These are phyloP conservation scores for Drosophila oshimai DNA, from an alignment of 1,140 invertebrate species.

Conservation along the genomic window DNA sequence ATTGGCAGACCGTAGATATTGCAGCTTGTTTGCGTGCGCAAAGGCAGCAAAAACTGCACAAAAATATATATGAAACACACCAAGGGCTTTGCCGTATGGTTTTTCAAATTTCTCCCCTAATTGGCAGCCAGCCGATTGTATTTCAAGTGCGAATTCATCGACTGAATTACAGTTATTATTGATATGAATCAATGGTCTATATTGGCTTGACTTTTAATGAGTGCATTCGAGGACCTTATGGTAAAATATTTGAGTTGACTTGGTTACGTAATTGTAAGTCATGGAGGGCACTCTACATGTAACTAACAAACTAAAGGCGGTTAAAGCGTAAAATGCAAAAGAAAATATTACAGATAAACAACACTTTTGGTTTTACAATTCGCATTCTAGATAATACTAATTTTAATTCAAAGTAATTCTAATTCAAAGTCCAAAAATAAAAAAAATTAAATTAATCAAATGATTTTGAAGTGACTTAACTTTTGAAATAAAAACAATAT, in stretches of 20 bases:
- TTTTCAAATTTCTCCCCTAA: slow-evolving; percentile 58
- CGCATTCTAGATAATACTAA: too few relatives aligned
- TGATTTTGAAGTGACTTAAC: too few relatives aligned
- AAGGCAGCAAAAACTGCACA: not conserved
- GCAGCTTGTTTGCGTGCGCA: slow-evolving; percentile 26
- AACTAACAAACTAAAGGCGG: not conserved
- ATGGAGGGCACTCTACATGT: not conserved
- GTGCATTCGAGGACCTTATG: not conserved
- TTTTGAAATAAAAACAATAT: too few relatives aligned
- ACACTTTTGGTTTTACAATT: too few relatives aligned
- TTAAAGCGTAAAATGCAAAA: too few relatives aligned
- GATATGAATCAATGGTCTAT: not conserved
- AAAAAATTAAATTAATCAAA: too few relatives aligned
- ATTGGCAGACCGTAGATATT: slow-evolving; percentile 30
- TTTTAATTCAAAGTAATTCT: too few relatives aligned
- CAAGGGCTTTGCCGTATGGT: slow-evolving; percentile 6
- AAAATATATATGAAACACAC: slow-evolving; percentile 4
- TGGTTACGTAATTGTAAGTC: too few relatives aligned
- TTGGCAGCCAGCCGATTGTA: slow-evolving; percentile 53
- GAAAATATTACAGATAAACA: too few relatives aligned
- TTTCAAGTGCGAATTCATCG: slow-evolving; percentile 33
- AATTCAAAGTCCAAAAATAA: too few relatives aligned
- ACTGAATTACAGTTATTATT: slow-evolving; percentile 16
- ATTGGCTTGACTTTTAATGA: not conserved
- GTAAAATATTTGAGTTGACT: not conserved